Evolutionary conservation across 2,797 vertebrate species (phyloP).

Genomic region (Macrochelys suwanniensis): DNA sequence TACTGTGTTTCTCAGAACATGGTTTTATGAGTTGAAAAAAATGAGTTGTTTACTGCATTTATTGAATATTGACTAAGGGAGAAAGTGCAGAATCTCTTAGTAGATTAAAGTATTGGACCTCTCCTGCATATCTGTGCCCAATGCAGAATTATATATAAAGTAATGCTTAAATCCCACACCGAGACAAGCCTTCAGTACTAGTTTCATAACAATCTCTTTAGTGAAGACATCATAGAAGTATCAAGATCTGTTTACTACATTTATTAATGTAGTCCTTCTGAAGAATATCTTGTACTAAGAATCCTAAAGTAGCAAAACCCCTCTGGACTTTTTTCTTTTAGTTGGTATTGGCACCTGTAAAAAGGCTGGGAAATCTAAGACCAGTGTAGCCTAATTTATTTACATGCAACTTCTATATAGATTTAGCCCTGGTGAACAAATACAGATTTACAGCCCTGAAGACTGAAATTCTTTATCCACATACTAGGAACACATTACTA

Average conservation of each 20-base stretch:
- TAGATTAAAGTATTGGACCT: neutral
- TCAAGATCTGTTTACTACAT: neutral
- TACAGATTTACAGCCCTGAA: neutral
- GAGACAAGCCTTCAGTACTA: neutral
- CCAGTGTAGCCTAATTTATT: neutral
- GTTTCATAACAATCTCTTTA: neutral
- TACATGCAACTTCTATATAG: neutral
- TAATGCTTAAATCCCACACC: neutral
- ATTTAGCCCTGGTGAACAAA: neutral
- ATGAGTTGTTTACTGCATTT: neutral
- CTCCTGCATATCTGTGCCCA: neutral
- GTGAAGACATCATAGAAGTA: neutral
- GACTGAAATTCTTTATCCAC: neutral
- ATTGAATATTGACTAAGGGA: neutral
- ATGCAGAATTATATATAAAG: neutral
- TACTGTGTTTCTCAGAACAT: neutral
- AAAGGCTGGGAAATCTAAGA: neutral
- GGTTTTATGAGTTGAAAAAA: neutral
- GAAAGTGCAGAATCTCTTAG: neutral
- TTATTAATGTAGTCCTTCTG: neutral
- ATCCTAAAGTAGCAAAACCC: neutral
- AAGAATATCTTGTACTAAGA: neutral
- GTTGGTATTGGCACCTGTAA: neutral
- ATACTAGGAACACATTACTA: neutral
- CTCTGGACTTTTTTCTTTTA: neutral